A percentile compares a stretch with the other conserved stretches of the same genome.
phyloP scores from a whole-genome alignment of 1,140 invertebrate species.

The Drosophila littoralis region DNA sequence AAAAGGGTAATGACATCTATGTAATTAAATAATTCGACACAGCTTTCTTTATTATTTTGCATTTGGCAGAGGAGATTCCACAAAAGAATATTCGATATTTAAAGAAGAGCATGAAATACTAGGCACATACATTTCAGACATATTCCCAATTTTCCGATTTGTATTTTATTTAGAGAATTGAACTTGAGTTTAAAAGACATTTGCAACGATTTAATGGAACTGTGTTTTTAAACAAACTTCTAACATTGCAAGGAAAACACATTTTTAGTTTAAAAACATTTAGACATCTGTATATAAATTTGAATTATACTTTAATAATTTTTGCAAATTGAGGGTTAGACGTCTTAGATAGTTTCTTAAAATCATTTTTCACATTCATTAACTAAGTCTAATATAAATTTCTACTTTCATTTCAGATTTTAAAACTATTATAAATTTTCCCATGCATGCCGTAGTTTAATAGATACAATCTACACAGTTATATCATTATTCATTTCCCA shows the following conservation, averaged over 20 bases:
- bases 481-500: conserved; percentile 17
- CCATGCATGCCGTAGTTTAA: conserved; percentile 5
- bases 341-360: no score
- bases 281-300: no score
- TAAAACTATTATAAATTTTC: neutral
- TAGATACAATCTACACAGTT: conserved; percentile 17
- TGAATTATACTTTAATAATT: no score
- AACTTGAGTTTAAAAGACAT: no score
- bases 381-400: neutral
- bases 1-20: neutral
- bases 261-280: no score
- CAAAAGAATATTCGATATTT: neutral
- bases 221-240: no score
- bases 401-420: conserved; percentile 4
- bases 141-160: neutral
- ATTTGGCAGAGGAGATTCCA: neutral
- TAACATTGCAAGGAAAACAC: no score
- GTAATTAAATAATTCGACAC: neutral
- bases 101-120: neutral
- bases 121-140: no score
- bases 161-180: no score
- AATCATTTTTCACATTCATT: neutral
- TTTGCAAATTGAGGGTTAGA: no score
- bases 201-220: no score
- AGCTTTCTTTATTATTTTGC: neutral